phyloP scores from a whole-genome alignment of 2,113 vertebrate species.

The Nannospalax galili region DNA sequence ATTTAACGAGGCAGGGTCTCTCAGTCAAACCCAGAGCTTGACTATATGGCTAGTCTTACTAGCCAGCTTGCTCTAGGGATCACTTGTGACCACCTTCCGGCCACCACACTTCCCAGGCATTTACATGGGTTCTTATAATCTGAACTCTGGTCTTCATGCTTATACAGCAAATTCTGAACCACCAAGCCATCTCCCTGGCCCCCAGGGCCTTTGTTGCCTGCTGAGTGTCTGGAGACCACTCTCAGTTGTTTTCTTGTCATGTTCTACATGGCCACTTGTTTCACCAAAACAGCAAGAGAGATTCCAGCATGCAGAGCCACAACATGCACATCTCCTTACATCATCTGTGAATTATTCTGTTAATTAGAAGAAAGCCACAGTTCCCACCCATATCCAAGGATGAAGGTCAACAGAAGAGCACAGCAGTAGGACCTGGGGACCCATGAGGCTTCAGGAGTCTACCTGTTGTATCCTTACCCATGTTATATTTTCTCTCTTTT shows the following conservation, averaged over 20 bases:
- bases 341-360: not conserved
- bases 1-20: not conserved
- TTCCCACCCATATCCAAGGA: not conserved
- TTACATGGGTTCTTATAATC: not conserved
- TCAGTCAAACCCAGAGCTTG: not conserved
- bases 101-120: not conserved
- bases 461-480: not conserved
- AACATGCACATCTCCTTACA: not conserved
- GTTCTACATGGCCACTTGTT: not conserved
- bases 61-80: not conserved
- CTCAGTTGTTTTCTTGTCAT: not conserved
- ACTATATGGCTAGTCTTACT: not conserved
- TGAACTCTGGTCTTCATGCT: not conserved
- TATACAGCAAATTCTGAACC: not conserved
- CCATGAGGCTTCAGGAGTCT: not conserved
- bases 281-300: not conserved
- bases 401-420: too few relatives aligned
- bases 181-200: too few relatives aligned
- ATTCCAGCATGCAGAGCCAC: not conserved
- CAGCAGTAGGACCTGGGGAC: not conserved
- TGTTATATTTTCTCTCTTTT: too few relatives aligned
- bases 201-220: not conserved
- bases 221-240: not conserved
- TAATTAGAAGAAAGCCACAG: not conserved
- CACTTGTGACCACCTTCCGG: not conserved